Base-by-base conservation (phyloP, 2,113 vertebrate genomes). In the Pollachius pollachius region DNA sequence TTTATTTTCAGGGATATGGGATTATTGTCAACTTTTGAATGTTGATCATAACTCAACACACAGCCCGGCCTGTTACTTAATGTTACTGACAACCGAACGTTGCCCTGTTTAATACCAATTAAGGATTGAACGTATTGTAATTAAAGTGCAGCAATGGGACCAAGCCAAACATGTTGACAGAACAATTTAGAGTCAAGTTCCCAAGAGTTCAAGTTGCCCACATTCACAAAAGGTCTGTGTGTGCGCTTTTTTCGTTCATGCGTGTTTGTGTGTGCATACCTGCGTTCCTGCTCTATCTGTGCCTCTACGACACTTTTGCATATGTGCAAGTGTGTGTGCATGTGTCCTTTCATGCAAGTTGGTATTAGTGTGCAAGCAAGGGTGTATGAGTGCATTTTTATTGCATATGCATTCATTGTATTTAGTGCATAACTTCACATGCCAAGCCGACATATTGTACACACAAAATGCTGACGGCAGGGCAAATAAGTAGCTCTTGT, bases 31-130 rank as follows among this genome's bases (percentile, higher is more conserved):
- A 48, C 41, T 13, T 48, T 48, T 48, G 8, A 48, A 9, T 9
- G 41, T 48, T 8, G 41, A 48, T 48, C 41, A 48, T 13, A 48
- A 48, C 41, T 48, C 41, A 48, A 48, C 41, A 12, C 41, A 48
- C 41, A 48, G 41, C 11, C 12, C 1, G 41, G 41, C 41, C 41
- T 7, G 30, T 4, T 34, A 34, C 30, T 34, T 34, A 34, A 34
- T 7, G 30, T 34, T 57, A 63, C 62, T 18, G 27, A 34, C 27
- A 63, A 25, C 19, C 34, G 19, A 37, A 41, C 52, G 68, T 3
- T 52, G 68, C 18, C 68, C 52, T 41, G 19, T 12, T 52, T 69
- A 62, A 69, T 69, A 60, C 59, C 68, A 52, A 52, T 62, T 17
- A 16, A 69, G n/a, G 59, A 48, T 16, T 34, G n/a, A 69, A 57